Evolutionary conservation across 2,888 invertebrate species (phyloP), one percentile per base, ranked within the genome.

Genomic region (Tholera decimalis): DNA sequence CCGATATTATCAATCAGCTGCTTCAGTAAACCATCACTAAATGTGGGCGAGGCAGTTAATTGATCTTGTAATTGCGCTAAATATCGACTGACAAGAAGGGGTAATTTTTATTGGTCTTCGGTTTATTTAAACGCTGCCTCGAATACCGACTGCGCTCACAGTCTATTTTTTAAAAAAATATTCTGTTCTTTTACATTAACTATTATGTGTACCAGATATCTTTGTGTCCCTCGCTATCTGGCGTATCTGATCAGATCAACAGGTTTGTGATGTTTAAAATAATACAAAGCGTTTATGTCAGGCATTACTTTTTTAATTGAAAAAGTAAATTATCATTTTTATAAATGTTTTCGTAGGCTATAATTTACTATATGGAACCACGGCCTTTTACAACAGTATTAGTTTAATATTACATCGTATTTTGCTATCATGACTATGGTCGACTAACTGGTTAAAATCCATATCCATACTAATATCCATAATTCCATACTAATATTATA

Each of bases 21-120:
- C 54, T 55, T 77, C 57, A 60, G 35, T 70, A 72, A 67, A 72
- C 67, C 62, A 73, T 62, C 39, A 54, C 37, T 69, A 53, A 64
- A 68, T 56, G 35, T 58, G 37, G 53, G 51, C 22, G 47, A 51
- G 37, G 46, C 49, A 47, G 64, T 72, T 80, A 75, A 80, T 69
- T 67, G 67, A 9, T 65, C 62, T 41, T 72, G 69, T 78, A 75
- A 78, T 70, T 70, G 67, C 50, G 47, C 33, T 69, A 67, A 77
- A 64, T 51, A 63, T 51, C 22, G 30, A 53, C 22, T 28, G 62
- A 65, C 76, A 50, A 54, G 43, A 50, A 44, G 13, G 46, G 56
- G 49, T 11, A n/a, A n/a, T 55, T 65, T 77, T 68, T 65, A 61
- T 63, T 72, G 37, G 61, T 62, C 33, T 47, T 41, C 18, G 41